Percentiles rank a stretch among this genome's conserved stretches.
These are phyloP conservation scores for Gandaritis pyraliata DNA, from an alignment of 2,888 invertebrate genomes.

Conservation along the genomic window DNA sequence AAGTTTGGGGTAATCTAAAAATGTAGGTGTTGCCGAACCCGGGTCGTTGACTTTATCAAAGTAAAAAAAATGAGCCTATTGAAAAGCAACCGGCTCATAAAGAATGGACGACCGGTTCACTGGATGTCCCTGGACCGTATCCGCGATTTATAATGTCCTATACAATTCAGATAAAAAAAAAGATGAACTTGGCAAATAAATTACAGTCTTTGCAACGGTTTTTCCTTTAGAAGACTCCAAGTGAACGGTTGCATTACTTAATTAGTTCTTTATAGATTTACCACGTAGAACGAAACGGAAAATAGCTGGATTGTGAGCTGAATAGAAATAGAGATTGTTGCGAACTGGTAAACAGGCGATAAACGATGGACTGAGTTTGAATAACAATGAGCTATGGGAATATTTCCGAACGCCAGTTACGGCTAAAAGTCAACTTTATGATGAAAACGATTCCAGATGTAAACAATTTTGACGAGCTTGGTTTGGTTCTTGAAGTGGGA, in stretches of 20 bases:
- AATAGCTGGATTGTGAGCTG: conserved; percentile 7
- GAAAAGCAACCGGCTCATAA: conserved; percentile 43
- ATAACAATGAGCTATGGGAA: conserved; percentile 16
- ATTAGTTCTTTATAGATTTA: conserved; percentile 10
- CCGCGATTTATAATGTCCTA: conserved; percentile 35
- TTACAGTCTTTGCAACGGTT: not conserved
- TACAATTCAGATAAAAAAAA: conserved; percentile 29
- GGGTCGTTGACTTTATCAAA: conserved; percentile 41
- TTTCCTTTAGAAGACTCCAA: not conserved
- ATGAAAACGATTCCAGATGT: conserved; percentile 1
- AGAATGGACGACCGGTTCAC: conserved; percentile 47
- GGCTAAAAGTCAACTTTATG: not conserved
- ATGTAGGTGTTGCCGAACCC: conserved; percentile 41
- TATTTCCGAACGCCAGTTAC: not conserved
- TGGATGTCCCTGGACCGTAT: conserved; percentile 52
- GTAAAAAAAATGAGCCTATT: conserved; percentile 48
- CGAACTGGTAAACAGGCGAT: conserved; percentile 25
- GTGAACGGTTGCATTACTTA: conserved; percentile 7
- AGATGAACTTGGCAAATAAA: conserved; percentile 13
- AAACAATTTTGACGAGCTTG: not conserved
- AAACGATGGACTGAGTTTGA: conserved; percentile 24
- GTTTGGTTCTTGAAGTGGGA: not conserved
- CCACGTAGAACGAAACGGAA: not conserved
- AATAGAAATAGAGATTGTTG: conserved; percentile 16
- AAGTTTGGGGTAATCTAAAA: conserved; percentile 39